Conservation (phyloP, 2,113 vertebrate species). For the Willisornis vidua region DNA sequence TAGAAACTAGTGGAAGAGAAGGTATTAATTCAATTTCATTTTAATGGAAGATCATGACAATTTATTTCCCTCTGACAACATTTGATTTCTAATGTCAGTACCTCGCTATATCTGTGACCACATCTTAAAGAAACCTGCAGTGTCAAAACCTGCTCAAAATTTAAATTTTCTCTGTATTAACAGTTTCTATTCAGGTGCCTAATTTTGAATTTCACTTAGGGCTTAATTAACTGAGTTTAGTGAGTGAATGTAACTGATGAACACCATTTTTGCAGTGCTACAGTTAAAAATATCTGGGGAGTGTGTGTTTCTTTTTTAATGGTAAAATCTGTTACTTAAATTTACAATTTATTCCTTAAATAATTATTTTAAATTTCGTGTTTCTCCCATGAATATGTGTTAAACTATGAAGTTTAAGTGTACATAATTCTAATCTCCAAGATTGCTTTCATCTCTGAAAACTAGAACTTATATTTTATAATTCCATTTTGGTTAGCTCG, state of each 20-base stretch:
- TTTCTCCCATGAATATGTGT: not conserved
- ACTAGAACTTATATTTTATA: not conserved
- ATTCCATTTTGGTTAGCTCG: not conserved
- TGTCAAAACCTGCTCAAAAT: not conserved
- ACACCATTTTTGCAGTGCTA: not conserved
- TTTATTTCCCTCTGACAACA: not conserved
- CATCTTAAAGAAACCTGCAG: not conserved
- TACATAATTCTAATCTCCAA: not conserved
- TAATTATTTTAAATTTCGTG: not conserved
- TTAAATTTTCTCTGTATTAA: not conserved
- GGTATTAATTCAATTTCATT: not conserved
- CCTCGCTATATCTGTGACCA: accelerated
- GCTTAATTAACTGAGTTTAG: not conserved
- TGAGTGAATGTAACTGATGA: not conserved
- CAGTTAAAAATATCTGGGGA: not conserved
- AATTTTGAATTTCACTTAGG: not conserved
- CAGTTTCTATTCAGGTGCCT: not conserved
- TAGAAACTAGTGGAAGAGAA: not conserved
- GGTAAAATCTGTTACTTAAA: not conserved
- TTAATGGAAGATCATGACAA: not conserved
- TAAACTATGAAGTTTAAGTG: not conserved
- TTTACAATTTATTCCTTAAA: not conserved
- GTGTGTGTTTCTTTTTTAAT: not conserved
- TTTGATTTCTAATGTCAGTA: not conserved
- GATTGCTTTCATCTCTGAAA: not conserved